Base-by-base conservation (phyloP, 2,113 vertebrate genomes). In the Myiopsitta monachus region DNA sequence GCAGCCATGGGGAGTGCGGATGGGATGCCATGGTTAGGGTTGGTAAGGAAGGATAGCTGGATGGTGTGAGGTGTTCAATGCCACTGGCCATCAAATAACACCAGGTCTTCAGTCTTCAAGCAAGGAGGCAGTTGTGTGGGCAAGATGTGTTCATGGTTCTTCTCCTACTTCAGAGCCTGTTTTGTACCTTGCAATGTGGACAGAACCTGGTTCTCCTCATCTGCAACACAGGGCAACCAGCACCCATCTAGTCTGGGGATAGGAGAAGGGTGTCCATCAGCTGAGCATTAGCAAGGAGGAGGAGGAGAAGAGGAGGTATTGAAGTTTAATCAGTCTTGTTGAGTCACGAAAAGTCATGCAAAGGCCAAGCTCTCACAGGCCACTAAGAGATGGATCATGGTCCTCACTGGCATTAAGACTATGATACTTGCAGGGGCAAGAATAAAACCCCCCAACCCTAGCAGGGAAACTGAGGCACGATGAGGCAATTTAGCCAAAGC, bases 21-120 rank as follows among this genome's bases (percentile, higher is more conserved):
- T 44, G 36, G 7, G 4, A n/a, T 33, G 30, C 18, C 22, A 36
- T 1, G 0, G 5, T 2, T 63, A 8, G 16, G 16, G 41, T 7
- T 41, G 31, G 14, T 36, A 9, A 54, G 19, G 51, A 10, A 63
- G 9, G 23, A 46, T 13, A 66, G 22, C 26, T 63, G 68, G 47
- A 16, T 3, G 1, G 11, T 30, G 24, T 8, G 31, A 85, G 16
- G 10, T 69, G 11, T 11, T 81, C 31, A 17, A 1, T 5, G 5
- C 11, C 54, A 4, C 61, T 9, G 39, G 6, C 3, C 30, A 22
- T 62, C 55, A 61, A 74, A 30, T 18, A 55, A 43, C 47, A 44
- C 31, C 46, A 38, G 15, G n/a, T 47, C 23, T 13, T 7, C 12
- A 13, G n/a, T 47, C 23, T 13, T 7, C 12, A 13, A 13, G 27